Evolutionary conservation across 2,888 invertebrate species (phyloP).

Genomic region (Chorisops tibialis): DNA sequence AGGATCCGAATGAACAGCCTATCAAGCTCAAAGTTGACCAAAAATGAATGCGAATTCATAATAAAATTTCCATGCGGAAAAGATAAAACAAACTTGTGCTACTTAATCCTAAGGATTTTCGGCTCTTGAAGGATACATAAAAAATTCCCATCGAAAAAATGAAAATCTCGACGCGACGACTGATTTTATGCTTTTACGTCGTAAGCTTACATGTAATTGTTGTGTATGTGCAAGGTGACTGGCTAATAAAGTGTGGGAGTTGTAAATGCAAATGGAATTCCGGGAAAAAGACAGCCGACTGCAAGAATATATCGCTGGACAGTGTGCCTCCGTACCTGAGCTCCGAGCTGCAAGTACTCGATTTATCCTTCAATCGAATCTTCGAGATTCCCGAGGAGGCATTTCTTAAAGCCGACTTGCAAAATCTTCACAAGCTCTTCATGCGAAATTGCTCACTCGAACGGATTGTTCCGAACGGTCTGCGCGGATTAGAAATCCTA

Average conservation of each 20-base stretch:
- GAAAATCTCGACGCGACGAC: conserved; percentile 29
- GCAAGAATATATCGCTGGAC: conserved; percentile 63
- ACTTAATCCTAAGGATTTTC: neutral
- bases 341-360: conserved; percentile 66
- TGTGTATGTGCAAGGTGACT: conserved; percentile 40
- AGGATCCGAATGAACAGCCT: too few species aligned
- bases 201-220: conserved; percentile 32
- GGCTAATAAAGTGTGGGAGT: conserved; percentile 47
- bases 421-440: conserved; percentile 76
- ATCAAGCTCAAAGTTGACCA: too few species aligned
- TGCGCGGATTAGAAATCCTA: conserved; percentile 70
- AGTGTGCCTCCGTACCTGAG: conserved; percentile 71
- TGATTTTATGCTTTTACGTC: conserved; percentile 30
- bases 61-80: too few species aligned
- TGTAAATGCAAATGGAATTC: conserved; percentile 84
- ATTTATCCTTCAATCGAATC: conserved; percentile 67
- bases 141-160: conserved; percentile 21
- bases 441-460: conserved; percentile 69
- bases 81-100: too few species aligned
- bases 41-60: too few species aligned
- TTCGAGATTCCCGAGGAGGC: conserved; percentile 63
- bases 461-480: conserved; percentile 66
- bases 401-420: conserved; percentile 65
- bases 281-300: conserved; percentile 80
- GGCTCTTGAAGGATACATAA: neutral